A percentile compares a stretch with the other conserved stretches of the same genome.
Conservation (phyloP, 2,113 vertebrate species). For the Tricholaema leucomelas region DNA sequence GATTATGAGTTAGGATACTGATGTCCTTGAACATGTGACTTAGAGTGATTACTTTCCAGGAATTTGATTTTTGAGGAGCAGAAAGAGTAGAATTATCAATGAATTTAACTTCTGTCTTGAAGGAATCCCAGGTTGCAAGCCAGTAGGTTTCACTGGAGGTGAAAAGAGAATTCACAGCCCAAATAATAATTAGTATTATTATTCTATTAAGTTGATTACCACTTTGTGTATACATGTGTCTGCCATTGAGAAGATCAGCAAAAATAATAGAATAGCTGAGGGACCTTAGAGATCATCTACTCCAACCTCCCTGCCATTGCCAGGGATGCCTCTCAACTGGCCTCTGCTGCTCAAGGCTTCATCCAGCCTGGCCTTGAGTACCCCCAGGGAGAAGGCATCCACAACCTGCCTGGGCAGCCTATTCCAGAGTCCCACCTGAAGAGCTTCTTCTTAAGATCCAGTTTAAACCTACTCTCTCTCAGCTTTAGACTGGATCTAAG, state of each 20-base stretch:
- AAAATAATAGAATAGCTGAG: neutral
- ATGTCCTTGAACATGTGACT: neutral
- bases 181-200: neutral
- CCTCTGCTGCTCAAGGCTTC: no score
- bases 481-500: no score
- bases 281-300: no score
- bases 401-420: no score
- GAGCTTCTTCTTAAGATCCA: no score
- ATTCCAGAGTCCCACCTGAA: no score
- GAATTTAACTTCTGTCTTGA: neutral
- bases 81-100: neutral
- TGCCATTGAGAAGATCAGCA: neutral
- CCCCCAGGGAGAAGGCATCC: no score
- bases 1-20: neutral
- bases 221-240: neutral
- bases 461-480: no score
- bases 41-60: neutral
- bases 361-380: no score
- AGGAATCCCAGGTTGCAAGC: neutral
- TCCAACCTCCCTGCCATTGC: no score
- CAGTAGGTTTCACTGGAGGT: neutral
- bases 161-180: neutral
- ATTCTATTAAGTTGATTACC: neutral
- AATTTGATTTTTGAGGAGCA: neutral
- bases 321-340: no score